These are phyloP conservation scores for Carterocephalus palaemon DNA, from an alignment of 2,888 invertebrate species.

Conservation along the genomic window DNA sequence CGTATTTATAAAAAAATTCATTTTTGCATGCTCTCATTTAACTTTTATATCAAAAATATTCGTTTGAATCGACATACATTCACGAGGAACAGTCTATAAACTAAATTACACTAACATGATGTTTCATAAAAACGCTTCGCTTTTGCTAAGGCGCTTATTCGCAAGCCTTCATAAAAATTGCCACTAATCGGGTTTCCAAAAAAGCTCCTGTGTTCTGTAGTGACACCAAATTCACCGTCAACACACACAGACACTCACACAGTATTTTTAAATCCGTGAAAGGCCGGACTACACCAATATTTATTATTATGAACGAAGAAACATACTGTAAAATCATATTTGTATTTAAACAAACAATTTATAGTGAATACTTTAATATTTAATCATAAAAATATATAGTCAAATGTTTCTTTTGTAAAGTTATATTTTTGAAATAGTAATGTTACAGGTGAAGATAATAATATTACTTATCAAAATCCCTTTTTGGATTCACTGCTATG, in stretches of 20 bases:
- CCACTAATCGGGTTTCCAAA: constrained; percentile 2
- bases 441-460: constrained; percentile 65
- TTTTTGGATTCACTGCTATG: constrained; percentile 36
- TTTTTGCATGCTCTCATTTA: constrained; percentile 43
- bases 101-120: constrained; percentile 30
- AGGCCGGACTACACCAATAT: constrained; percentile 45
- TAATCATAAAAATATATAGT: constrained; percentile 11
- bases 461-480: constrained; percentile 33
- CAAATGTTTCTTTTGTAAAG: constrained; percentile 23
- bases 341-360: constrained; percentile 3
- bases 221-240: constrained; percentile 18
- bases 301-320: constrained; percentile 31
- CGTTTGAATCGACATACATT: constrained; percentile 1
- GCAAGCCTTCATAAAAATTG: constrained; percentile 39
- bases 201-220: constrained; percentile 30
- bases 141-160: constrained; percentile 70
- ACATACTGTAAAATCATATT: constrained; percentile 23
- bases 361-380: constrained; percentile 4
- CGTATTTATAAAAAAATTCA: constrained; percentile 31
- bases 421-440: constrained; percentile 24
- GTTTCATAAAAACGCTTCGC: constrained; percentile 49
- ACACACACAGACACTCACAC: constrained; percentile 36
- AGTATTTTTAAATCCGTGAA: constrained; percentile 49
- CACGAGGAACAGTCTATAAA: constrained; percentile 36
- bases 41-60: constrained; percentile 20